Evolutionary conservation across 2,888 invertebrate species (phyloP), one percentile per base, ranked within the genome.

Genomic region (Clusia tigrina): DNA sequence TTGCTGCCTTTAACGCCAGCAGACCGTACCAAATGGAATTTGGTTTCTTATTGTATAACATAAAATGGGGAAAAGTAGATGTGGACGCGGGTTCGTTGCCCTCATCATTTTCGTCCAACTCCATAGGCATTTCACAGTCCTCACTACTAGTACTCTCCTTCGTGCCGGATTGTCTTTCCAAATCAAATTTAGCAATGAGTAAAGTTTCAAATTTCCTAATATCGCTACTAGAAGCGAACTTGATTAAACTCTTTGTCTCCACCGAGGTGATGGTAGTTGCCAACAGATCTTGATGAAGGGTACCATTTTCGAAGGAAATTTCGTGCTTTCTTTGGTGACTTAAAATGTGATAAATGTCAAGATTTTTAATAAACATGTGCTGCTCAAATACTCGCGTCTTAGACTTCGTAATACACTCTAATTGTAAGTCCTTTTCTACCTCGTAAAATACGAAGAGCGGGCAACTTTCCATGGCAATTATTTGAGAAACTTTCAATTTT

Each of bases 211-310:
- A 78, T 24, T 53, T 25, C 0, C 53, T 42, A n/a, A 67, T 42
- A 54, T 67, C 67, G 1, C 5, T 48, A 18, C 12, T 12, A 25
- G 23, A 51, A 24, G 51, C 15, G 18, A 71, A 73, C 22, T 58
- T 60, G 5, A 81, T 58, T 1, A 60, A 66, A 15, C 78, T 20
- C 1, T 64, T 65, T 17, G 71, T 69, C 12, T 73, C 69, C 1
- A 67, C 58, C 2, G 69, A 60, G 0, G 76, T 69, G 66, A 78
- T 69, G 5, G 79, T 70, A 18, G 77, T 71, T 2, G 82, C 74
- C 15, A 81, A 65, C 54, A 82, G 75, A 62, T 81, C 81, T 52
- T 79, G 78, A 62, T 82, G 78, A 52, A 81, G 18, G 2, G 73
- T 71, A 0, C 57, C 6, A 2, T 67, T 32, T 0, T 59, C 54